Conservation (phyloP, 2,113 vertebrate genomes). For the Opisthocomus hoazin region DNA sequence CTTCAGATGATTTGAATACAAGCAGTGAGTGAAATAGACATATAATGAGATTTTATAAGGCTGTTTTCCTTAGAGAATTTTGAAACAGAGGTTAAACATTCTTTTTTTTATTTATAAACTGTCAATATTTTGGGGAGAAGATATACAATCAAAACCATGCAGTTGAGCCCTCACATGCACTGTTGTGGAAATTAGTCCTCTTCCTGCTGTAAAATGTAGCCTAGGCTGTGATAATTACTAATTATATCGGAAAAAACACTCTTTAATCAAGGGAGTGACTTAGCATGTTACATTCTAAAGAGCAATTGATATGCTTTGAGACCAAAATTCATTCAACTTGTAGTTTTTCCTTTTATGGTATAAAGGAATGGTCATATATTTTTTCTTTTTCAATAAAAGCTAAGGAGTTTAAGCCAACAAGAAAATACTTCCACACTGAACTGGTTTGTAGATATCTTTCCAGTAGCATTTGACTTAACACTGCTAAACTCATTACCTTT, state of each 20-base stretch:
- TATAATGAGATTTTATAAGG: neutral
- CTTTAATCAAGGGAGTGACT: neutral
- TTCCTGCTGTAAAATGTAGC: neutral
- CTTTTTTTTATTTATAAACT: neutral
- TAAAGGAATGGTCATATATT: conserved; percentile 58
- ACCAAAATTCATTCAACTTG: conserved; percentile 11
- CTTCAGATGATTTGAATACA: neutral
- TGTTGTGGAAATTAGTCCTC: neutral
- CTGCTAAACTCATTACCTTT: conserved; percentile 73
- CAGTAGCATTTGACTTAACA: conserved; percentile 62
- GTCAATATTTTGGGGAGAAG: neutral
- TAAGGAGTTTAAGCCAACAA: conserved; percentile 63
- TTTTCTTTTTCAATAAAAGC: conserved; percentile 68
- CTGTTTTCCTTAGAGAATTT: neutral
- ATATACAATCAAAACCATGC: neutral
- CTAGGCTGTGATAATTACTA: neutral
- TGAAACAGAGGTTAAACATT: neutral
- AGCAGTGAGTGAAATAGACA: neutral
- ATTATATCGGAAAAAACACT: neutral
- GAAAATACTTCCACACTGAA: conserved; percentile 74
- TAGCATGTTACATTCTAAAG: neutral
- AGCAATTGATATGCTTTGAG: neutral
- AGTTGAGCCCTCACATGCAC: neutral
- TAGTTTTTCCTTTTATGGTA: conserved; percentile 65
- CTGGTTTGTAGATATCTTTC: conserved; percentile 66